Percentiles rank a stretch among this genome's conserved stretches.
These are phyloP conservation scores for Laupala kohalensis DNA, from an alignment of 1,140 invertebrate genomes.

Conservation along the genomic window DNA sequence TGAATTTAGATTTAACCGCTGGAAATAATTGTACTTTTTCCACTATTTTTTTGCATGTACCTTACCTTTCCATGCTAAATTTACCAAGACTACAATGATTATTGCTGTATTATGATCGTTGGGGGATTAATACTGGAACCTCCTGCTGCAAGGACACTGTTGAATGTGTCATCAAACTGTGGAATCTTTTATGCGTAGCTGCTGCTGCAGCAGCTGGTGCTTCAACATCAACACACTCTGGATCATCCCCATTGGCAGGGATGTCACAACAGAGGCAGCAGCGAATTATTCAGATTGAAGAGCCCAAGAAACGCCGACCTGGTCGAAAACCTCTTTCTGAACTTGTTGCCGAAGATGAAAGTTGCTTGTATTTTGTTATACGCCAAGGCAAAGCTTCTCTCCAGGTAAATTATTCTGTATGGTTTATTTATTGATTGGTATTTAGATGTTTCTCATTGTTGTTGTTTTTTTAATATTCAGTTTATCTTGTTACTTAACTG, in stretches of 20 bases:
- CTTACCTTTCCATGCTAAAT: no score
- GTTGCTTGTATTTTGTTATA: constrained; percentile 68
- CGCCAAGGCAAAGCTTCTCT: constrained; percentile 63
- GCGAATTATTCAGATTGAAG: constrained; percentile 15
- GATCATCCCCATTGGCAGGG: neutral
- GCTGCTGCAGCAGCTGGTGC: constrained; percentile 18
- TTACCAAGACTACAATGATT: no score
- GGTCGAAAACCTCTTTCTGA: constrained; percentile 27
- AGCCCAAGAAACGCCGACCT: constrained; percentile 30
- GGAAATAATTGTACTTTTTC: no score
- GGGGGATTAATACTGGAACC: no score
- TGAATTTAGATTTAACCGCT: no score
- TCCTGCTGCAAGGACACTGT: no score
- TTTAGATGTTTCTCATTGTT: no score
- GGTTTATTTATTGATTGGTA: constrained; percentile 10
- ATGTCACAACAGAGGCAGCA: neutral
- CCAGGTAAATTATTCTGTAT: constrained; percentile 39
- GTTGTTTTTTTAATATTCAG: no score
- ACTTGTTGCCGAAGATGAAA: constrained; percentile 52
- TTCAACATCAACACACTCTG: neutral
- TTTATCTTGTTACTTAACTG: no score
- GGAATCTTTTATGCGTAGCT: constrained; percentile 30
- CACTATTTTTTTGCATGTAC: no score
- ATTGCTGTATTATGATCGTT: no score
- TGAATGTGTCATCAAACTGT: no score